These are phyloP conservation scores for Spongia lamella DNA, from an alignment of 37 sponge, comb jelly and placozoan genomes.

Conservation along the genomic window DNA sequence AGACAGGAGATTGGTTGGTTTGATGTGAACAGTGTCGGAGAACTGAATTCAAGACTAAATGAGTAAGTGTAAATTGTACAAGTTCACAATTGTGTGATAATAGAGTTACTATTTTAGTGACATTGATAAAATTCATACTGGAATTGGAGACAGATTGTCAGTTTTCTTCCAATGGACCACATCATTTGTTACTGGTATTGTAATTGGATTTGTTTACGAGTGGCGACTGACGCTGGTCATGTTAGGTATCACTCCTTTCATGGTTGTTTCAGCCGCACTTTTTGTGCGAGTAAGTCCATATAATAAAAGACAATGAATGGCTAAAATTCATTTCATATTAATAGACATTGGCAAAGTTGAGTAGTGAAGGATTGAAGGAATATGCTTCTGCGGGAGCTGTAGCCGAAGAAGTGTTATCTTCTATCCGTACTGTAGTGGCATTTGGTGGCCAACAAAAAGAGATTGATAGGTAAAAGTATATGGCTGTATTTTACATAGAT, in stretches of 20 bases:
- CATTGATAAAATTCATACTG: constrained; percentile 44
- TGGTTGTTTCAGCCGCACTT: constrained; percentile 17
- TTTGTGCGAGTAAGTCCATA: constrained; percentile 18
- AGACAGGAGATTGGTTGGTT: constrained; percentile 88
- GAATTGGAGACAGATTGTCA: constrained; percentile 56
- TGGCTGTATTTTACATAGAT: too few species aligned
- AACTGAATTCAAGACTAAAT: constrained; percentile 57
- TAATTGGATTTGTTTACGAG: constrained; percentile 27
- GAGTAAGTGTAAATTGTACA: too few species aligned
- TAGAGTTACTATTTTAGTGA: constrained; percentile 53
- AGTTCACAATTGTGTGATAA: not conserved
- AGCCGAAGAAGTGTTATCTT: constrained; percentile 89
- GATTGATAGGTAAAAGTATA: constrained; percentile 11
- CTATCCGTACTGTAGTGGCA: constrained; percentile 86
- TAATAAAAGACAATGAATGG: too few species aligned
- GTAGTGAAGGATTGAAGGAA: constrained; percentile 73
- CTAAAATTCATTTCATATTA: too few species aligned
- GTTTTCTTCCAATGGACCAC: constrained; percentile 59
- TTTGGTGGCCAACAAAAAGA: constrained; percentile 77
- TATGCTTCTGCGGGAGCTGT: constrained; percentile 40
- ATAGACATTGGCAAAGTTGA: constrained; percentile 41
- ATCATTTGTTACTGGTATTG: constrained; percentile 47
- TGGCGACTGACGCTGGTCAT: constrained; percentile 57
- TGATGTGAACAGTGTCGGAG: constrained; percentile 74
- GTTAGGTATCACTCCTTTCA: constrained; percentile 46